Conservation (phyloP, 2,113 vertebrate species). For the Caloenas nicobarica region DNA sequence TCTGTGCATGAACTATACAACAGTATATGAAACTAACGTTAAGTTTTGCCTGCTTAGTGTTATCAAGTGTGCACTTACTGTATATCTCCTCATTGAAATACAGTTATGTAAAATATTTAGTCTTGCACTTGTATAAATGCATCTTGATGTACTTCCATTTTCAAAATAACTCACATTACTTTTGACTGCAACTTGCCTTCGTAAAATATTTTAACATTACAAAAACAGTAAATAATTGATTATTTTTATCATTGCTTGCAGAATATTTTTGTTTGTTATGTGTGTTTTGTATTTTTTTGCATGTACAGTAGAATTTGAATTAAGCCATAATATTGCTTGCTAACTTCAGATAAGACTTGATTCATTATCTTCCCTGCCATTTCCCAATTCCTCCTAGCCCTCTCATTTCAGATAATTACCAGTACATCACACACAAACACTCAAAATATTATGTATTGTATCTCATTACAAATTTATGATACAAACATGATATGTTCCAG, state of each 20-base stretch:
- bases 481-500: neutral
- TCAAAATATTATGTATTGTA: neutral
- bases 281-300: conserved; percentile 65
- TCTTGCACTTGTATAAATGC: conserved; percentile 86
- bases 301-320: conserved; percentile 66
- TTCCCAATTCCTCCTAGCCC: neutral
- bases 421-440: neutral
- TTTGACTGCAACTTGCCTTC: conserved; percentile 79
- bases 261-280: conserved; percentile 75
- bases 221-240: conserved; percentile 83
- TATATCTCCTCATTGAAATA: conserved; percentile 85
- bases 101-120: conserved; percentile 86
- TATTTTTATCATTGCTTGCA: conserved; percentile 78
- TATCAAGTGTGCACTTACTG: conserved; percentile 90
- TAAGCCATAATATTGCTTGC: conserved; percentile 52
- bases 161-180: conserved; percentile 78
- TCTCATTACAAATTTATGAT: neutral
- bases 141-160: conserved; percentile 85
- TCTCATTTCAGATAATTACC: neutral
- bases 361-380: neutral
- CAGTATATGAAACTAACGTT: conserved; percentile 73
- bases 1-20: conserved; percentile 84
- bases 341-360: conserved; percentile 49
- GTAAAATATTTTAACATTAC: conserved; percentile 82
- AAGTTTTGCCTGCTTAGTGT: conserved; percentile 80